Conservation (phyloP, 2,888 invertebrate genomes). For the Lacanobia oleracea region DNA sequence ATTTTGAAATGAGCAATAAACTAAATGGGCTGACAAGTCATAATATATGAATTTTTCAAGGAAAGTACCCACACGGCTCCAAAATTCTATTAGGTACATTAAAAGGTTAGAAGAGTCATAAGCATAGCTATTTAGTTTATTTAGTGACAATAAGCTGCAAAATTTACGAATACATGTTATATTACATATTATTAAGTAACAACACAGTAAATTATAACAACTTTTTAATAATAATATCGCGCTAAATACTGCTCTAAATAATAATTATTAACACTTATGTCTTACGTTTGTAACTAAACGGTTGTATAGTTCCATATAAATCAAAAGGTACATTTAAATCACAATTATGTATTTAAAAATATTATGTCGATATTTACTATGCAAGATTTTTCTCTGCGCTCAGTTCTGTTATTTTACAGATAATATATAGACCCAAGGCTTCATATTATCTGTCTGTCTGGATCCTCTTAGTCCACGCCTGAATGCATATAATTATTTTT, state of each 20-base stretch:
- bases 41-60: no score
- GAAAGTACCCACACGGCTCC: background rate
- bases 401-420: constrained; percentile 9
- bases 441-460: no score
- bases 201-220: constrained; percentile 19
- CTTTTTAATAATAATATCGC: constrained; percentile 11
- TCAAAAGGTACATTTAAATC: constrained; percentile 37
- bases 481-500: background rate
- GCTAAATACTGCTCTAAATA: constrained; percentile 17
- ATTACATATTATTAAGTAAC: constrained; percentile 26
- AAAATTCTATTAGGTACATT: background rate
- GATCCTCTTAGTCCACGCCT: background rate
- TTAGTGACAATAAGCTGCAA: constrained; percentile 9
- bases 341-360: constrained; percentile 18
- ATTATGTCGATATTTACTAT: constrained; percentile 7
- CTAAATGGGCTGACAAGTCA: background rate
- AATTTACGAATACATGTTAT: constrained; percentile 12
- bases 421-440: no score
- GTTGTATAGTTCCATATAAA: constrained; percentile 18
- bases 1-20: background rate
- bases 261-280: constrained; percentile 40
- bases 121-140: constrained; percentile 3
- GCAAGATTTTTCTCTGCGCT: constrained; percentile 1
- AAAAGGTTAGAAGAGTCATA: constrained; percentile 8
- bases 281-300: constrained; percentile 22